Evolutionary conservation across 2,888 invertebrate genomes (phyloP).

Genomic region (Sympetrum striolatum): DNA sequence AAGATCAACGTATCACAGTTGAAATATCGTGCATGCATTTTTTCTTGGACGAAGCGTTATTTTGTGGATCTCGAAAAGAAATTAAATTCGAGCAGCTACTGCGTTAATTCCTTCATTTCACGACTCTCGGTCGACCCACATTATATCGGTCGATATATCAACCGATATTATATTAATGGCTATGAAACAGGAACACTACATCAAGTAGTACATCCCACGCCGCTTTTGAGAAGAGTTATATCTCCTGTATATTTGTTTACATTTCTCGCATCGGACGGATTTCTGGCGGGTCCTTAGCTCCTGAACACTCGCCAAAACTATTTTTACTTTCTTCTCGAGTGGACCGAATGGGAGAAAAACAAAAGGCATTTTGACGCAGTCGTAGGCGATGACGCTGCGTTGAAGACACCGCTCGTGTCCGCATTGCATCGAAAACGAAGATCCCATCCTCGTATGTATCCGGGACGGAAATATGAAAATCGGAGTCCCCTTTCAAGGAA

Average conservation of each 20-base stretch:
- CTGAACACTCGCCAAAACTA: background rate
- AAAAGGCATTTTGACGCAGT: background rate
- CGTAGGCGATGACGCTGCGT: background rate
- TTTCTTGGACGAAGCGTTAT: too few species aligned
- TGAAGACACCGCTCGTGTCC: background rate
- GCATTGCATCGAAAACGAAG: background rate
- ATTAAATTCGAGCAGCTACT: too few species aligned
- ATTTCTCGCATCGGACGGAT: background rate
- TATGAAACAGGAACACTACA: too few species aligned
- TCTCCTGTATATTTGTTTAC: background rate
- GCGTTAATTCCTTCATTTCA: too few species aligned
- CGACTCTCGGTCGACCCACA: too few species aligned
- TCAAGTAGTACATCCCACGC: too few species aligned
- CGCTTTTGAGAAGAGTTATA: too few species aligned
- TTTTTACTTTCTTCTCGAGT: background rate
- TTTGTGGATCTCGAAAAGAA: too few species aligned
- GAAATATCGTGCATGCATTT: too few species aligned
- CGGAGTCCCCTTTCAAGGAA: background rate
- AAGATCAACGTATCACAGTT: too few species aligned
- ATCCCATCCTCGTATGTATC: background rate
- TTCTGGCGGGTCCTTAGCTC: background rate
- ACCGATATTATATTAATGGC: too few species aligned
- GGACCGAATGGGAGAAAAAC: background rate
- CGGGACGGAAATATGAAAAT: background rate
- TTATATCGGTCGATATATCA: too few species aligned